A percentile compares a stretch with the other conserved stretches of the same genome.
These are phyloP conservation scores for Zeus faber DNA, from an alignment of 2,113 vertebrate species.

Conservation along the genomic window DNA sequence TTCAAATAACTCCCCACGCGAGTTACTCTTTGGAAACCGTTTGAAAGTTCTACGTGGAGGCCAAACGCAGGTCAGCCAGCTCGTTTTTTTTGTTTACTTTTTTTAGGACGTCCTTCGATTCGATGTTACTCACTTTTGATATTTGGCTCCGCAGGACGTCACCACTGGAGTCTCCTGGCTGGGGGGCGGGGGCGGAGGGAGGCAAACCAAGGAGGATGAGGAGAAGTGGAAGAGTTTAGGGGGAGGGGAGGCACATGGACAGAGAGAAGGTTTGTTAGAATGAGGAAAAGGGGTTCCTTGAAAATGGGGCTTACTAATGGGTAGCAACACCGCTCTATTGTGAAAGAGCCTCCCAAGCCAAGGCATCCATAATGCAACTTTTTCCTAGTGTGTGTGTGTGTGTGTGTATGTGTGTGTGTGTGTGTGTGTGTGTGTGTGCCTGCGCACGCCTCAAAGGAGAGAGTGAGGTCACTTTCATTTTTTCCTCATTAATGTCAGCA, in stretches of 20 bases:
- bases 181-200: too few relatives aligned
- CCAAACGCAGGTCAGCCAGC: neutral
- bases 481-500: constrained; percentile 55
- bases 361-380: too few relatives aligned
- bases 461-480: constrained; percentile 61
- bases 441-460: constrained; percentile 2
- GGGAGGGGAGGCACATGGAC: neutral
- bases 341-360: too few relatives aligned
- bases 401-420: neutral
- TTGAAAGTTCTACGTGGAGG: neutral
- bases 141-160: constrained; percentile 57
- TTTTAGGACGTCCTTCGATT: too few relatives aligned
- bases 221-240: constrained; percentile 1
- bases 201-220: constrained; percentile 12
- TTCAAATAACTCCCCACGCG: too few relatives aligned
- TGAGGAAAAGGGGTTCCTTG: too few relatives aligned
- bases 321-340: too few relatives aligned
- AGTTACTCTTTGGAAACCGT: neutral
- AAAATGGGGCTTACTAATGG: too few relatives aligned
- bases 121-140: constrained; percentile 67
- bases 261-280: neutral
- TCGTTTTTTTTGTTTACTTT: too few relatives aligned
- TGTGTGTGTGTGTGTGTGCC: constrained; percentile 5
- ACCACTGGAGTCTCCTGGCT: constrained; percentile 58
- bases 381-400: neutral